Base-by-base conservation (phyloP, 2,113 vertebrate genomes). In the Nycticorax nycticorax region DNA sequence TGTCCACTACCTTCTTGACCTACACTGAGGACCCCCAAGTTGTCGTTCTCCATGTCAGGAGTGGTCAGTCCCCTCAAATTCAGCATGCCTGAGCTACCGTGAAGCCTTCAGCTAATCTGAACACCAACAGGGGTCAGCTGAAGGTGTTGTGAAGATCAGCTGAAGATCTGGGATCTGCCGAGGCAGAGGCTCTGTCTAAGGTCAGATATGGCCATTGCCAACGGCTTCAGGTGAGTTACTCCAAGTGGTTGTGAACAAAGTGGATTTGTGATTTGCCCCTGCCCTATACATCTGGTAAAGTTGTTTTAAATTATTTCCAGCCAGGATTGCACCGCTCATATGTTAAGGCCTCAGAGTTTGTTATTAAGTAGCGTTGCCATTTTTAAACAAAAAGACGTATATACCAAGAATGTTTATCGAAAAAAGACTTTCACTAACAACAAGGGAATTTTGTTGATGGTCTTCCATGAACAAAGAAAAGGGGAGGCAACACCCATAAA, bases 381-480 rank as follows among this genome's bases (percentile, higher is more conserved):
- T 95, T 96, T 96, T 95, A 96, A 97, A 97, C 96, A 96, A 93
- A 94, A 92, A 94, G 94, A 96, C 4, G 45, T 82, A 93, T 94
- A 94, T 85, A 92, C 57, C 50, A 57, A 79, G 77, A 64, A 32
- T 95, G 94, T 95, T 97, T 97, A 97, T 91, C 20, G 89, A 91
- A 94, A 87, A 90, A 63, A 39, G 57, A 93, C 78, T 92, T 94
- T 92, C 77, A 64, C 69, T 95, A 89, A 91, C 50, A 95, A 85
- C 39, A 79, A 73, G 76, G 50, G 77, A 94, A 89, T 91, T 95
- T 76, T 87, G 62, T 79, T 95, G 94, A 89, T 94, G 86, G 47
- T n/a, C 76, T 85, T 78, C 57, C 27, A 66, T 2, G 89, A 87
- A 91, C 69, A 93, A 96, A 93, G 88, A 91, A 60, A 89, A 82